phyloP scores from a whole-genome alignment of 2,113 vertebrate species.

The Coreoperca whiteheadi region DNA sequence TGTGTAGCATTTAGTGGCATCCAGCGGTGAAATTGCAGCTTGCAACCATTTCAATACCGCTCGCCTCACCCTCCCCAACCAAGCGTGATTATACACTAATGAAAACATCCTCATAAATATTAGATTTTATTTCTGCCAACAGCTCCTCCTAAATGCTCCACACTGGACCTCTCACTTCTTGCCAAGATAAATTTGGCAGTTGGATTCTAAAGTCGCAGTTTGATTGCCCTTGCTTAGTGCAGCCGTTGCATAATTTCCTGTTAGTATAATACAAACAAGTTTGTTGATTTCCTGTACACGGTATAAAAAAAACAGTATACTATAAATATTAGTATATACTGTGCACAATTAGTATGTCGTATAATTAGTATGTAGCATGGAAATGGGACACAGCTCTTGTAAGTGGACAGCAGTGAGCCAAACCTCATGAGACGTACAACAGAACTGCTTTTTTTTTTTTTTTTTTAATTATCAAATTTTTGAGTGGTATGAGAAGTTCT shows the following conservation, averaged over 20 bases:
- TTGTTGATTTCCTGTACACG: background rate
- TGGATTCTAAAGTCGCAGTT: background rate
- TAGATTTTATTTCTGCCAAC: too few relatives aligned
- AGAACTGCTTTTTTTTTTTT: background rate
- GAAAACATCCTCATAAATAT: too few relatives aligned
- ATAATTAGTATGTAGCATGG: background rate
- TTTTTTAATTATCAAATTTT: background rate
- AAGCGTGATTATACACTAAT: too few relatives aligned
- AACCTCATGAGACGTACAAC: background rate
- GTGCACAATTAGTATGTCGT: background rate
- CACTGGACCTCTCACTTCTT: too few relatives aligned
- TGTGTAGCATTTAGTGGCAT: too few relatives aligned
- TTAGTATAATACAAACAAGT: background rate
- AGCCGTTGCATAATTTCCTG: background rate
- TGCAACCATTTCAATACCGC: too few relatives aligned
- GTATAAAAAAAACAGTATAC: background rate
- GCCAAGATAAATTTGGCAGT: background rate
- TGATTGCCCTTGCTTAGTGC: background rate
- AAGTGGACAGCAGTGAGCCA: background rate
- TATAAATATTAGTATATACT: background rate
- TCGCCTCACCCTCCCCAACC: too few relatives aligned
- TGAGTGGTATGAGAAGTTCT: background rate
- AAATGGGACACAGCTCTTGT: background rate
- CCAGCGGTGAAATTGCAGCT: too few relatives aligned
- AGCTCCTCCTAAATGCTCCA: too few relatives aligned